Percentiles rank a stretch among this genome's conserved stretches.
Evolutionary conservation across 2,113 vertebrate species (phyloP).

Genomic region (Cebus imitator): DNA sequence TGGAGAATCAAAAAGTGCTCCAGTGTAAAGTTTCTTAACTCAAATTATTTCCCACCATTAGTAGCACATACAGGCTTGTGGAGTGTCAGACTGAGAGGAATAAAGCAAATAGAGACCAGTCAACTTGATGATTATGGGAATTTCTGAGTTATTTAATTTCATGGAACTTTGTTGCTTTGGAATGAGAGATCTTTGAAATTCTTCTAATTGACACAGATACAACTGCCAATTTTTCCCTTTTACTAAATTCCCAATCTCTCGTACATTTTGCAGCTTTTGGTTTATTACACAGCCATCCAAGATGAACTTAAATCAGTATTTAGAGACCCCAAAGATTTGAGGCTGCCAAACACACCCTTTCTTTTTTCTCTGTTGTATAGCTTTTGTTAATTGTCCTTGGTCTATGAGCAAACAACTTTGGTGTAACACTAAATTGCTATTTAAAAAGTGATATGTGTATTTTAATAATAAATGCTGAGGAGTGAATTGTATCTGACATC

Average conservation of each 20-base stretch:
- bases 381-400: neutral
- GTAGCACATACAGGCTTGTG: neutral
- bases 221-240: neutral
- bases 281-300: neutral
- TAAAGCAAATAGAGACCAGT: neutral
- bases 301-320: neutral
- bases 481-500: neutral
- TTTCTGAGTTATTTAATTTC: neutral
- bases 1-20: neutral
- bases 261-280: neutral
- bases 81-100: neutral
- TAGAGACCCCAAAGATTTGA: neutral
- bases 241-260: neutral
- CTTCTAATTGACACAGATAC: neutral
- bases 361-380: neutral
- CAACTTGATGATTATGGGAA: neutral
- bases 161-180: neutral
- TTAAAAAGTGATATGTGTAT: neutral
- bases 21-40: neutral
- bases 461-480: neutral
- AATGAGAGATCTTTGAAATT: neutral
- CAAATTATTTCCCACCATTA: neutral
- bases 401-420: neutral
- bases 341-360: neutral
- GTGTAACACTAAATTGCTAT: neutral